phyloP scores from a whole-genome alignment of 2,888 invertebrate genomes.

The Pherbina coryleti region DNA sequence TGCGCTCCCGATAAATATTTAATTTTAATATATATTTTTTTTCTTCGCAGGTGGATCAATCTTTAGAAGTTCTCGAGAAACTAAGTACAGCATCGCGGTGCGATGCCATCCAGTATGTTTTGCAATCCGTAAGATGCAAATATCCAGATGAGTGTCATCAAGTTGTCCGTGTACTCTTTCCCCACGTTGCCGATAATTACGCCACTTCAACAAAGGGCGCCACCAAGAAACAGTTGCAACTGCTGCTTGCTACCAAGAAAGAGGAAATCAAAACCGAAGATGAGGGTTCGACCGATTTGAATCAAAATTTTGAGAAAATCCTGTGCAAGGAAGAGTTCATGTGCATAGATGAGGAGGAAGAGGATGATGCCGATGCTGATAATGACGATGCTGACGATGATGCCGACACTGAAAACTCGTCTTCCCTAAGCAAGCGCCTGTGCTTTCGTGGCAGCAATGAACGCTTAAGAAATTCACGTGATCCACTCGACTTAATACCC shows the following conservation, averaged over 20 bases:
- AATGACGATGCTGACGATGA: slow-evolving; percentile 46
- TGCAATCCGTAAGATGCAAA: slow-evolving; percentile 65
- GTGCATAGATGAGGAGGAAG: slow-evolving; percentile 67
- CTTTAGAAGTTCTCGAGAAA: slow-evolving; percentile 65
- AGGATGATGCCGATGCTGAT: slow-evolving; percentile 53
- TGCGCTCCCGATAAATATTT: not conserved
- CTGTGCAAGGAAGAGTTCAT: slow-evolving; percentile 68
- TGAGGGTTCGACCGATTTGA: slow-evolving; percentile 63
- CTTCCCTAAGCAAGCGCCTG: slow-evolving; percentile 49
- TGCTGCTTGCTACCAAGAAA: slow-evolving; percentile 60
- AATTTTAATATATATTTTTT: slow-evolving; percentile 7
- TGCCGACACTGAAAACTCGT: slow-evolving; percentile 55
- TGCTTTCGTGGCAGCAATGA: slow-evolving; percentile 4
- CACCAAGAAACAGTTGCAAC: slow-evolving; percentile 57
- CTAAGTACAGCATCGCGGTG: slow-evolving; percentile 63
- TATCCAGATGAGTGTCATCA: slow-evolving; percentile 67
- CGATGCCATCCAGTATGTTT: slow-evolving; percentile 66
- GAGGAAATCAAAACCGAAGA: slow-evolving; percentile 60
- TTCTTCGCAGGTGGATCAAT: slow-evolving; percentile 64
- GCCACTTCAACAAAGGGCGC: slow-evolving; percentile 51
- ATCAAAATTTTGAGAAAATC: slow-evolving; percentile 69
- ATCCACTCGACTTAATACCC: slow-evolving; percentile 65
- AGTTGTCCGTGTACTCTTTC: slow-evolving; percentile 61
- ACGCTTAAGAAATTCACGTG: slow-evolving; percentile 45
- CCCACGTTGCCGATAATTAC: slow-evolving; percentile 56